A percentile compares a stretch with the other conserved stretches of the same genome.
Conservation (phyloP, 2,888 invertebrate species). For the Endomychus coccineus region DNA sequence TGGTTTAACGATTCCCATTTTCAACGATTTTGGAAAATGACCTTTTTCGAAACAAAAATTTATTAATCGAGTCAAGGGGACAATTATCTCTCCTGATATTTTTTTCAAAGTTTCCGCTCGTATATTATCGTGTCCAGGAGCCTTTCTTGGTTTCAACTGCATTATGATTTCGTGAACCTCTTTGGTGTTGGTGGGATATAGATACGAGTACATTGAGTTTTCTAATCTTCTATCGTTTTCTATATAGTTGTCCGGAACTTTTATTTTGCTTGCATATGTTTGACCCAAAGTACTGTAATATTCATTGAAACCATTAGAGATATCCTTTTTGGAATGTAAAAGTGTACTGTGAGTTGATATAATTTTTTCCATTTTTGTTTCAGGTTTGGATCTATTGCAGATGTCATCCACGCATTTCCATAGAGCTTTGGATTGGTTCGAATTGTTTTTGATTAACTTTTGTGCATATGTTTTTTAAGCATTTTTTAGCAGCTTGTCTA, state of each 20-base stretch:
- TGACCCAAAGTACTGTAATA: constrained; percentile 1
- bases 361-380: constrained; percentile 3
- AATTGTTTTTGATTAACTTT: constrained; percentile 3
- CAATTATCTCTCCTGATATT: constrained; percentile 2
- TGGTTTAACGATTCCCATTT: constrained; percentile 3
- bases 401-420: constrained; percentile 1
- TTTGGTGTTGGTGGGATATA: constrained; percentile 1
- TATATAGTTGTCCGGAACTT: constrained; percentile 1
- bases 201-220: constrained; percentile 6
- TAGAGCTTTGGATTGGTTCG: constrained; percentile 3
- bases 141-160: background rate
- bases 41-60: too few relatives aligned
- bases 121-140: constrained; percentile 1
- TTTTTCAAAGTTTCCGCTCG: constrained; percentile 2
- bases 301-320: background rate
- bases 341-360: background rate
- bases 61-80: constrained; percentile 9
- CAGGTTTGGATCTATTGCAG: constrained; percentile 1
- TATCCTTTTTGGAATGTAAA: background rate
- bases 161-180: background rate
- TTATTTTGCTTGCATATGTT: background rate
- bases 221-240: background rate
- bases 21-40: constrained; percentile 1
- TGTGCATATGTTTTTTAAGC: constrained; percentile 3
- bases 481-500: constrained; percentile 1